Evolutionary conservation across 2,797 vertebrate genomes (phyloP).

Genomic region (Microhierax caerulescens): DNA sequence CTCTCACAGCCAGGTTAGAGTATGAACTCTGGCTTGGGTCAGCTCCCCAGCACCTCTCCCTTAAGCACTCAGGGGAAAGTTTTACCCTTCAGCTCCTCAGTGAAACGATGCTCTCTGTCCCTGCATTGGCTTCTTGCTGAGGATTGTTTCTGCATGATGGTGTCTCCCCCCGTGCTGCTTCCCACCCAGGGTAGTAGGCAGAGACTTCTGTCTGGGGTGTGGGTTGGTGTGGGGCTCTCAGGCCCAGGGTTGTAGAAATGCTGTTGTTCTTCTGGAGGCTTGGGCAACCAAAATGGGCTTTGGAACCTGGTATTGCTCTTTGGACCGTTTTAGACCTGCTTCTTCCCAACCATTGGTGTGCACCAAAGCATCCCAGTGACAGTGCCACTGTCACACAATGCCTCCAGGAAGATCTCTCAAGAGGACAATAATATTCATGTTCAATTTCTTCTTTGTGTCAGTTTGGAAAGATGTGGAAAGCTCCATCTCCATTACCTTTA

Average conservation of each 20-base stretch:
- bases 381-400: not conserved
- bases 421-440: not conserved
- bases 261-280: not conserved
- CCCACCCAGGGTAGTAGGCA: not conserved
- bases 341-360: not conserved
- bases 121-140: not conserved
- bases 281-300: not conserved
- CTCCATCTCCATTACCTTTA: not conserved
- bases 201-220: not conserved
- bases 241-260: rapidly evolving
- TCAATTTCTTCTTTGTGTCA: not conserved
- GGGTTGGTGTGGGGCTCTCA: not conserved
- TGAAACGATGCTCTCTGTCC: not conserved
- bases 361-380: not conserved
- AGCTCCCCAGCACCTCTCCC: not conserved
- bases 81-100: not conserved
- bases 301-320: not conserved
- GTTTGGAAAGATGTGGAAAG: rapidly evolving
- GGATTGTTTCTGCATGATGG: not conserved
- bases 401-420: not conserved
- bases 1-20: not conserved
- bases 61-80: not conserved
- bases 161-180: not conserved
- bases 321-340: not conserved
- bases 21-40: not conserved